A percentile compares a stretch with the other conserved stretches of the same genome.
Conservation (phyloP, 1,140 invertebrate genomes). For the Hydropsyche tenuis region DNA sequence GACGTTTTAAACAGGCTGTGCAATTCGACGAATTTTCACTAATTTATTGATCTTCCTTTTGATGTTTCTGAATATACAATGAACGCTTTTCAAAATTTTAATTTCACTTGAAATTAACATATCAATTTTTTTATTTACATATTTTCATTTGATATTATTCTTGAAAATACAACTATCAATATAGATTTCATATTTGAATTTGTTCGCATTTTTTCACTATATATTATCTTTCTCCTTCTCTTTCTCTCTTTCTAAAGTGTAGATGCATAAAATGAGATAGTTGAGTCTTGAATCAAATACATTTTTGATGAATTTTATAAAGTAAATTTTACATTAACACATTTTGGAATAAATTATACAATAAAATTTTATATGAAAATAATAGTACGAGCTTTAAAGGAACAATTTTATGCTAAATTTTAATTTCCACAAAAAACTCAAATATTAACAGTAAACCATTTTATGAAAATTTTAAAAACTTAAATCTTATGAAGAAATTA, state of each 20-base stretch:
- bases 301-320: conserved; percentile 16
- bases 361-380: background rate
- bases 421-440: too few relatives aligned
- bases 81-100: background rate
- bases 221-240: too few relatives aligned
- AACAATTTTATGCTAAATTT: too few relatives aligned
- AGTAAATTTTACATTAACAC: conserved; percentile 3
- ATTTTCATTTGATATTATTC: background rate
- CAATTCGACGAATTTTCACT: conserved; percentile 13
- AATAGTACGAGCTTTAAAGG: background rate
- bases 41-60: background rate
- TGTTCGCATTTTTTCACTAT: background rate
- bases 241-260: background rate
- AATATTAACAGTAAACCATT: too few relatives aligned
- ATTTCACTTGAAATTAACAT: background rate
- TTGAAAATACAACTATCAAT: conserved; percentile 5
- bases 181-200: background rate
- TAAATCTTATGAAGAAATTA: too few relatives aligned
- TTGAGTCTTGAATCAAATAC: background rate
- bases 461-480: too few relatives aligned
- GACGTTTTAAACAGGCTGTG: conserved; percentile 21
- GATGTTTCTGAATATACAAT: background rate
- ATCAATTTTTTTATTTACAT: background rate
- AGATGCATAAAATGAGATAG: background rate
- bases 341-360: conserved; percentile 2